Percentiles rank a stretch among this genome's conserved stretches.
Evolutionary conservation across 2,888 invertebrate species (phyloP).

Genomic region (Diadegma fenestrale): DNA sequence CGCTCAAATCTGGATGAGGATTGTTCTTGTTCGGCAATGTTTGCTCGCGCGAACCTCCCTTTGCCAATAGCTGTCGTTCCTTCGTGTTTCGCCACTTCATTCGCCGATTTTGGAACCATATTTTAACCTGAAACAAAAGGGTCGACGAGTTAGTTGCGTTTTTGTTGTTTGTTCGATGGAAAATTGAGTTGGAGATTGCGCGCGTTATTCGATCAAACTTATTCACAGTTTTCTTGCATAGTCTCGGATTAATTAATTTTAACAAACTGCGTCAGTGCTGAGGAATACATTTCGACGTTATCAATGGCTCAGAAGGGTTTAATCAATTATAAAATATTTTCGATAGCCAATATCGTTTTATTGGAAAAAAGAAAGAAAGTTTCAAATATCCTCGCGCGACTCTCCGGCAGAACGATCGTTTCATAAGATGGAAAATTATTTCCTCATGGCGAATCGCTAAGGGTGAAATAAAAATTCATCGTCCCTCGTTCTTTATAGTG

Average conservation of each 20-base stretch:
- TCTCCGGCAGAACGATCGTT: not conserved
- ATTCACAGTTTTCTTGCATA: not conserved
- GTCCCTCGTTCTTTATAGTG: conserved; percentile 50
- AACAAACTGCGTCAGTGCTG: not conserved
- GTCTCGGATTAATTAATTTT: no score
- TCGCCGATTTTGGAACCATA: conserved; percentile 98
- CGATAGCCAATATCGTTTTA: conserved; percentile 10
- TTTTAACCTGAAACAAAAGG: conserved; percentile 88
- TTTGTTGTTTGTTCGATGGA: no score
- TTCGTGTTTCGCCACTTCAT: conserved; percentile 99
- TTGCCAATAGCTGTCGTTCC: conserved; percentile 96
- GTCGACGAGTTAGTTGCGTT: not conserved
- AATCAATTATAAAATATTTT: conserved; percentile 1
- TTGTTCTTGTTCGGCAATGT: conserved; percentile 98
- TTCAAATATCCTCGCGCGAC: conserved; percentile 20
- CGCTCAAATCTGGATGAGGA: conserved; percentile 97
- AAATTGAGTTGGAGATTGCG: not conserved
- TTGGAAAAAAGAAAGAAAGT: conserved; percentile 14
- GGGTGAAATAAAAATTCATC: conserved; percentile 62
- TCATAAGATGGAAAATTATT: conserved; percentile 37
- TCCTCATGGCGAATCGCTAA: conserved; percentile 29
- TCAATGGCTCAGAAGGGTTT: conserved; percentile 1
- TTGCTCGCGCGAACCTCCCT: conserved; percentile 97
- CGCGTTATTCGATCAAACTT: not conserved
- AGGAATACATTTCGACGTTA: not conserved